phyloP scores from a whole-genome alignment of 1,140 invertebrate genomes.

The Orussus abietinus region DNA sequence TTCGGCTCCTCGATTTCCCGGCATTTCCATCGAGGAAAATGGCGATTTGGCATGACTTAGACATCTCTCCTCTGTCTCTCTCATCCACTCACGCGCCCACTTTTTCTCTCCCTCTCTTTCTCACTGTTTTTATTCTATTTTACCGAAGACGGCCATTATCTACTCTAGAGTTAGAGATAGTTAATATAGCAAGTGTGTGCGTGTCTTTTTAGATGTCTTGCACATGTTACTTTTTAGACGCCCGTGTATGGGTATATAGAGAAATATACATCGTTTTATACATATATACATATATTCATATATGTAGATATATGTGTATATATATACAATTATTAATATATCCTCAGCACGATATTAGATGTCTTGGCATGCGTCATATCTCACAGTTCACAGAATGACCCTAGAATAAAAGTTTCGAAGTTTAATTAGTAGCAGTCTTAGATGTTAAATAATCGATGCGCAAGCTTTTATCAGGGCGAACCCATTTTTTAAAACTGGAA shows the following conservation, averaged over 20 bases:
- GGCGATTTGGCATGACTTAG: slow-evolving; percentile 6
- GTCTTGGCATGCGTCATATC: slow-evolving; percentile 48
- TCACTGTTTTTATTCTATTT: neutral
- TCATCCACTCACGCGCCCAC: too few species aligned
- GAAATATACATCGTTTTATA: slow-evolving; percentile 10
- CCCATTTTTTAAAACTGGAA: too few species aligned
- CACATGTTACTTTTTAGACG: slow-evolving; percentile 38
- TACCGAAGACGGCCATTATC: slow-evolving; percentile 4
- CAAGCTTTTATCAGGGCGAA: too few species aligned
- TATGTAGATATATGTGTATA: slow-evolving; percentile 17
- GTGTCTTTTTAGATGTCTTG: slow-evolving; percentile 50
- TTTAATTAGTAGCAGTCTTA: slow-evolving; percentile 9
- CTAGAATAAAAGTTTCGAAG: slow-evolving; percentile 7
- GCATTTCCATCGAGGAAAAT: neutral
- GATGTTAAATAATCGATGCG: slow-evolving; percentile 9
- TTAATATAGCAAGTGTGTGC: slow-evolving; percentile 43
- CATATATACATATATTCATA: slow-evolving; percentile 17
- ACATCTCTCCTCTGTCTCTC: too few species aligned
- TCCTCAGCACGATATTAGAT: slow-evolving; percentile 36
- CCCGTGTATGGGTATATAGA: slow-evolving; percentile 25
- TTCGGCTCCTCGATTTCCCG: neutral
- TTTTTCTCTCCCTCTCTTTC: slow-evolving; percentile 10
- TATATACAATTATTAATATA: slow-evolving; percentile 21
- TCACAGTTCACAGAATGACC: slow-evolving; percentile 23
- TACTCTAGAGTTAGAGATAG: slow-evolving; percentile 40